Percentiles rank a stretch among this genome's conserved stretches.
phyloP scores from a whole-genome alignment of 1,140 invertebrate genomes.

The Drosophila insularis region DNA sequence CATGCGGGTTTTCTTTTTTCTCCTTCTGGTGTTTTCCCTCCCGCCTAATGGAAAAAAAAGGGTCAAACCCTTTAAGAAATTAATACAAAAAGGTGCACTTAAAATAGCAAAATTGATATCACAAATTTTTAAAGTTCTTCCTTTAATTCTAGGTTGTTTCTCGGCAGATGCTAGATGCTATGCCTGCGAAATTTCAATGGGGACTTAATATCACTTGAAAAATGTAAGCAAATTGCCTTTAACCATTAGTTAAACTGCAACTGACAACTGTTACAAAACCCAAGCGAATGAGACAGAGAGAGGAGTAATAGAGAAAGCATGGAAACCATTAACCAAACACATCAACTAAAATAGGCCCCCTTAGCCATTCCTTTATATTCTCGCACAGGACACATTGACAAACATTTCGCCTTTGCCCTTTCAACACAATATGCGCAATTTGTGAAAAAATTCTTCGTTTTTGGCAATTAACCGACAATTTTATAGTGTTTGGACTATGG shows the following conservation, averaged over 20 bases:
- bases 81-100: too few relatives aligned
- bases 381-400: slow-evolving; percentile 4
- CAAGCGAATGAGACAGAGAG: slow-evolving; percentile 2
- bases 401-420: slow-evolving; percentile 13
- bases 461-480: slow-evolving; percentile 77
- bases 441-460: slow-evolving; percentile 45
- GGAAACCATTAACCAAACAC: slow-evolving; percentile 40
- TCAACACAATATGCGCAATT: slow-evolving; percentile 50
- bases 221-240: slow-evolving; percentile 35
- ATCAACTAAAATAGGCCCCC: slow-evolving; percentile 28
- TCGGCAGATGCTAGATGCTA: neutral
- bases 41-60: neutral
- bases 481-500: slow-evolving; percentile 45
- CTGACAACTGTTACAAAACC: slow-evolving; percentile 64
- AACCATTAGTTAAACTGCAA: slow-evolving; percentile 61
- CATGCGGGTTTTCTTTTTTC: neutral
- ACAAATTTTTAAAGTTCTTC: too few relatives aligned
- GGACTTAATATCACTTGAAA: neutral
- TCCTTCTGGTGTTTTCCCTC: neutral
- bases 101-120: neutral
- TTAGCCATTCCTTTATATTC: slow-evolving; percentile 2
- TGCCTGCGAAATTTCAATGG: neutral
- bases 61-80: slow-evolving; percentile 4
- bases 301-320: neutral
- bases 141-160: too few relatives aligned